Evolutionary conservation across 2,888 invertebrate species (phyloP).

Genomic region (Plagodis pulveraria): DNA sequence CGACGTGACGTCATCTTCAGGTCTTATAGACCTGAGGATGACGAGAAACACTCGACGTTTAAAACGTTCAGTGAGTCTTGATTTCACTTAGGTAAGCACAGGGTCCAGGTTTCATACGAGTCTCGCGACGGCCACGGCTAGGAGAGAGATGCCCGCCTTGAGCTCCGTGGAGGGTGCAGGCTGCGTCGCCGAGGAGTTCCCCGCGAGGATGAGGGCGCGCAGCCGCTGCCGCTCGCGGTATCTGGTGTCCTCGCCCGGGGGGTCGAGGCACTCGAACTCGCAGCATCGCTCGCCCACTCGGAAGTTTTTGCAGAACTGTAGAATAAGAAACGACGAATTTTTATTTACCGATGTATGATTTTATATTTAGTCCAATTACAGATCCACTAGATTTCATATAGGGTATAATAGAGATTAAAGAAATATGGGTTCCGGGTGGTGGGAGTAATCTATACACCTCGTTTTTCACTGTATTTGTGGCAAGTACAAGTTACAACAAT

Average conservation of each 20-base stretch:
- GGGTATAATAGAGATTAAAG: too few species aligned
- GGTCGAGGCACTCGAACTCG: slow-evolving; percentile 94
- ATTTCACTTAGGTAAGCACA: background rate
- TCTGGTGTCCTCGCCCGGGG: slow-evolving; percentile 87
- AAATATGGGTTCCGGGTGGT: too few species aligned
- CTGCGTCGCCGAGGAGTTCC: slow-evolving; percentile 80
- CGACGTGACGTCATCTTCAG: background rate
- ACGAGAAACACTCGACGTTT: background rate
- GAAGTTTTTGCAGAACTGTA: slow-evolving; percentile 93
- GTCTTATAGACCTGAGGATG: background rate
- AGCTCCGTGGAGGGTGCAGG: slow-evolving; percentile 57
- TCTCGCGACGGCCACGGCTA: slow-evolving; percentile 72
- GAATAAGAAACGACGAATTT: slow-evolving; percentile 20
- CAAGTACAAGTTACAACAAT: too few species aligned
- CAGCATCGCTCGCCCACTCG: slow-evolving; percentile 94
- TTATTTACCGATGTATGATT: background rate
- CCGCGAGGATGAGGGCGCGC: slow-evolving; percentile 85
- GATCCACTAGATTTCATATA: too few species aligned
- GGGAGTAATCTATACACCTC: too few species aligned
- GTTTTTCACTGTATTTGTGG: too few species aligned
- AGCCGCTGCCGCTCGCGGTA: slow-evolving; percentile 86
- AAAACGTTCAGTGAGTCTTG: background rate
- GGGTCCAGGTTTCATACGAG: slow-evolving; percentile 62
- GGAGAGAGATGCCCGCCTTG: slow-evolving; percentile 66
- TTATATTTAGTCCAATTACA: too few species aligned